These are phyloP conservation scores for Branchellion lobata DNA, from an alignment of 2,888 invertebrate genomes.

Conservation along the genomic window DNA sequence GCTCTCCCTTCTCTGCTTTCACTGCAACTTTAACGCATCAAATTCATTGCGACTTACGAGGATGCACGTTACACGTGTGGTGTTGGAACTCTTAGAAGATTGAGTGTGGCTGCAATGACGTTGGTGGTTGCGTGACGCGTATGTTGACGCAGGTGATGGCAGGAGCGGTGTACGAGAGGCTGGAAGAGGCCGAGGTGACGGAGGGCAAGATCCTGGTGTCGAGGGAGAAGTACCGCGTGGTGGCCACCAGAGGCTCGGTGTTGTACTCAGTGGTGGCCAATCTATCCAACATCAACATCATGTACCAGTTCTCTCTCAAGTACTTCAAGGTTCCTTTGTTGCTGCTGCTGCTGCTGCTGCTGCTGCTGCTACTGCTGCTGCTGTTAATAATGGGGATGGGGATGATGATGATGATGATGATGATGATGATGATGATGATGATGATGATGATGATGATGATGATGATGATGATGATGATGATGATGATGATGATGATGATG, in stretches of 20 bases:
- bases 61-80: too few species aligned
- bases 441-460: constrained; percentile 40
- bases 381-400: constrained; percentile 21
- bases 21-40: too few species aligned
- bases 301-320: constrained; percentile 64
- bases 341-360: constrained; percentile 27
- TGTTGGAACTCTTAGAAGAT: too few species aligned
- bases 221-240: constrained; percentile 62
- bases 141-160: constrained; percentile 61
- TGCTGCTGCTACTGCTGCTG: constrained; percentile 28
- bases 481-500: constrained; percentile 41
- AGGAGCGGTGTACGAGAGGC: constrained; percentile 59
- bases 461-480: constrained; percentile 32
- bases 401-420: constrained; percentile 9
- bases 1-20: not conserved
- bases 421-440: constrained; percentile 38
- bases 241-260: constrained; percentile 62
- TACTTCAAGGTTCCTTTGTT: constrained; percentile 59
- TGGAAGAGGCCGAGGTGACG: constrained; percentile 62
- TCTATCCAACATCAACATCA: constrained; percentile 62
- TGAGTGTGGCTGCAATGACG: too few species aligned
- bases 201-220: constrained; percentile 61
- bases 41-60: too few species aligned
- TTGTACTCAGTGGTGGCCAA: constrained; percentile 64
- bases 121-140: too few species aligned